Conservation (phyloP, 2,797 vertebrate genomes). For the Notolabrus celidotus region DNA sequence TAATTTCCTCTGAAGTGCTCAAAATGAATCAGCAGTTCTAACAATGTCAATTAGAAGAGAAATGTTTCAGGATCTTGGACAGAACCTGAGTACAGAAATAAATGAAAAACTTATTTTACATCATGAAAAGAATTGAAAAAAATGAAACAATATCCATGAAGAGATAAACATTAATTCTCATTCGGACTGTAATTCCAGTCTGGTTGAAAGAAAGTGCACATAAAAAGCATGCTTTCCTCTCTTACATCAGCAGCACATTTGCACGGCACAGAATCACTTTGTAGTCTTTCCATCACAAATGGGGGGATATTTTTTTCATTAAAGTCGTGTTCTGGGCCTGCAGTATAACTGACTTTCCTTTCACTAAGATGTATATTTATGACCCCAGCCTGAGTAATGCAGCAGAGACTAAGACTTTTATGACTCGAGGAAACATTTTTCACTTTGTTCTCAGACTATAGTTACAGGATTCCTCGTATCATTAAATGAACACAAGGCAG, state of each 20-base stretch:
- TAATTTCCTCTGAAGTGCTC: too few relatives aligned
- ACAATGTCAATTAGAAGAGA: too few relatives aligned
- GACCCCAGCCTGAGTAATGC: conserved; percentile 41
- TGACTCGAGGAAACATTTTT: conserved; percentile 39
- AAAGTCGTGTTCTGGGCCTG: conserved; percentile 37
- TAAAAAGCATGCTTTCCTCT: conserved; percentile 36
- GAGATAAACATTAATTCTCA: too few relatives aligned
- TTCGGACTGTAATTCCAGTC: conserved; percentile 15
- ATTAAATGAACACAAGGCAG: background rate
- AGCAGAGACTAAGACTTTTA: conserved; percentile 24
- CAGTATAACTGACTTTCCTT: conserved; percentile 32
- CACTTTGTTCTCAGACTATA: conserved; percentile 22
- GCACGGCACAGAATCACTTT: conserved; percentile 42
- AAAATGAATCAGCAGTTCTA: too few relatives aligned
- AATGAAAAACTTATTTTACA: too few relatives aligned
- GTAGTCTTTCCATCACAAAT: conserved; percentile 47
- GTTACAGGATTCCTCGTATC: background rate
- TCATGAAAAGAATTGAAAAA: too few relatives aligned
- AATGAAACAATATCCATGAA: too few relatives aligned
- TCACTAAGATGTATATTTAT: conserved; percentile 36
- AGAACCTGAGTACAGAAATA: too few relatives aligned
- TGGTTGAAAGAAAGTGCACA: conserved; percentile 27
- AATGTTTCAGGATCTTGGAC: too few relatives aligned
- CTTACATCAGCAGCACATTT: conserved; percentile 56
- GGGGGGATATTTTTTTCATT: conserved; percentile 38